phyloP scores from a whole-genome alignment of 2,888 invertebrate species.

The Ochropacha duplaris region DNA sequence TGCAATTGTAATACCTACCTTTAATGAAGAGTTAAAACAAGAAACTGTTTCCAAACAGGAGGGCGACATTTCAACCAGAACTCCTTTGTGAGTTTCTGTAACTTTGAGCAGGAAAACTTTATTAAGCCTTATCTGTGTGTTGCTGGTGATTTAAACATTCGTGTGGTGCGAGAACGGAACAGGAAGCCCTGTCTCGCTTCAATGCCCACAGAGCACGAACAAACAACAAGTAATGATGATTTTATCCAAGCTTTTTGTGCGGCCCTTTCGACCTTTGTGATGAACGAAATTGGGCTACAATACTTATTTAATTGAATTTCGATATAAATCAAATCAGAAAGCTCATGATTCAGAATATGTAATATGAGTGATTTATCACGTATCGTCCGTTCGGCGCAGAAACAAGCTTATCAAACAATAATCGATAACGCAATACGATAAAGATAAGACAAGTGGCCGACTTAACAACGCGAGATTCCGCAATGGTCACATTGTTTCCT shows the following conservation, averaged over 20 bases:
- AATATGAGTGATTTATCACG: neutral
- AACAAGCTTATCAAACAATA: conserved; percentile 19
- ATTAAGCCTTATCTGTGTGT: conserved; percentile 39
- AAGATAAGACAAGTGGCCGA: conserved; percentile 35
- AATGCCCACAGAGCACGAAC: conserved; percentile 52
- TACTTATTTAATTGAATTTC: conserved; percentile 26
- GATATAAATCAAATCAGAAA: conserved; percentile 9
- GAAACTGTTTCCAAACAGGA: conserved; percentile 21
- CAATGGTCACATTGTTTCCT: conserved; percentile 40
- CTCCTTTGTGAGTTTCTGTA: conserved; percentile 18
- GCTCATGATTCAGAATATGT: neutral
- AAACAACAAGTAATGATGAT: conserved; percentile 65
- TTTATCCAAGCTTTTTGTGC: conserved; percentile 63
- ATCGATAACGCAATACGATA: conserved; percentile 31
- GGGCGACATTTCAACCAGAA: conserved; percentile 4
- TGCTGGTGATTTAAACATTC: conserved; percentile 35
- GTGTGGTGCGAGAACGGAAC: conserved; percentile 50
- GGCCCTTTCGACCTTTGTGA: conserved; percentile 60
- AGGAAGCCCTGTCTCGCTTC: conserved; percentile 65
- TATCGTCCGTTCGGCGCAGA: conserved; percentile 8
- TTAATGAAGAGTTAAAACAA: conserved; percentile 20
- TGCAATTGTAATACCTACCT: conserved; percentile 15
- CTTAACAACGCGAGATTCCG: conserved; percentile 31
- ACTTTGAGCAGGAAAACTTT: conserved; percentile 41
- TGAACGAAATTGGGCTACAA: conserved; percentile 38